Evolutionary conservation across 2,888 invertebrate species (phyloP).

Genomic region (Scrobipalpa atriplicella): DNA sequence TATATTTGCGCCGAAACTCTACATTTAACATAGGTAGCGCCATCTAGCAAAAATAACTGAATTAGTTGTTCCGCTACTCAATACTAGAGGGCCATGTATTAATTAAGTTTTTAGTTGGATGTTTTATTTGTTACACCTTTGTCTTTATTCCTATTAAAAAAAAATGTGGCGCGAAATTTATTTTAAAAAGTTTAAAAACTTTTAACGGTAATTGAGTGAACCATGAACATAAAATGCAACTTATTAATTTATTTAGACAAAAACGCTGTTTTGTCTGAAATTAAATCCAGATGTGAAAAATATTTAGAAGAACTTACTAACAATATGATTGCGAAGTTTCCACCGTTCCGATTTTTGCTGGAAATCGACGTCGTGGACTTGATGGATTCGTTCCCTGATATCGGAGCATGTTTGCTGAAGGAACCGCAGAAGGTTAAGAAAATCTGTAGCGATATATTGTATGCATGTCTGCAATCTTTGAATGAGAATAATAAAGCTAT

Average conservation of each 20-base stretch:
- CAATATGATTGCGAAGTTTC: conserved; percentile 57
- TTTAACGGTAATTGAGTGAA: conserved; percentile 29
- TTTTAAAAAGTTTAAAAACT: not conserved
- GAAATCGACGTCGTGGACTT: conserved; percentile 69
- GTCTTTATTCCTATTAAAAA: not conserved
- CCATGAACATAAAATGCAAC: conserved; percentile 57
- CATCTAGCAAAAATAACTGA: not conserved
- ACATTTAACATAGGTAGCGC: not conserved
- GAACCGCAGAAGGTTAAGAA: conserved; percentile 64
- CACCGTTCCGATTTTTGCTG: conserved; percentile 60
- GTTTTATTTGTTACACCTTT: not conserved
- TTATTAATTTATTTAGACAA: conserved; percentile 69
- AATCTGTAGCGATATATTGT: conserved; percentile 62
- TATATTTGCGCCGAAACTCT: too few relatives aligned
- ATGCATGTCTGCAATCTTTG: conserved; percentile 56
- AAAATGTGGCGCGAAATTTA: not conserved
- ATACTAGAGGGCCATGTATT: not conserved
- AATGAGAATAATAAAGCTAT: conserved; percentile 46
- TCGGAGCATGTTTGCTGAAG: conserved; percentile 55
- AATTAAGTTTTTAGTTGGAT: too few relatives aligned
- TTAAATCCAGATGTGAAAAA: conserved; percentile 54
- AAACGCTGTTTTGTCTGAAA: conserved; percentile 54
- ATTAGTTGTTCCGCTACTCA: conserved; percentile 1
- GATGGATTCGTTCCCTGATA: conserved; percentile 53
- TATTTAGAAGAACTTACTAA: conserved; percentile 55